These are phyloP conservation scores for Laticauda laticaudata DNA, from an alignment of 2,113 vertebrate genomes.

Conservation along the genomic window DNA sequence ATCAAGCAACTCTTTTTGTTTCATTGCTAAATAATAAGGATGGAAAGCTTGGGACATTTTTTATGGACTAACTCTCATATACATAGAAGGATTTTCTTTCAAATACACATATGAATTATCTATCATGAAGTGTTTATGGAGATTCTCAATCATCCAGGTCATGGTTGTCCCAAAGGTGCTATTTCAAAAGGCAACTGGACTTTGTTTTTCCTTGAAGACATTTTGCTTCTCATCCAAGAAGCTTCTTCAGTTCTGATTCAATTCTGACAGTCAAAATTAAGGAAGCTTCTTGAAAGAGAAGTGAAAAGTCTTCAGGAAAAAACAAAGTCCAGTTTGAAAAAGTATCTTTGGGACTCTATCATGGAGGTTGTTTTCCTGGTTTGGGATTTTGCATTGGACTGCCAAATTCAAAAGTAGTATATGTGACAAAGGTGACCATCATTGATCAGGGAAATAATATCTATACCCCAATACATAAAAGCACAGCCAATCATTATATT, in stretches of 20 bases:
- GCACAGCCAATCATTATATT: not conserved
- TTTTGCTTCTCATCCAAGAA: not conserved
- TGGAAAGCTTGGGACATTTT: not conserved
- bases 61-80: not conserved
- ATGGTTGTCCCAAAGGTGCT: not conserved
- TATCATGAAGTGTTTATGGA: not conserved
- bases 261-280: not conserved
- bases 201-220: not conserved
- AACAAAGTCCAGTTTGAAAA: not conserved
- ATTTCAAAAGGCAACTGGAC: not conserved
- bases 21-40: not conserved
- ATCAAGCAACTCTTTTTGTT: not conserved
- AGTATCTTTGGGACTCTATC: not conserved
- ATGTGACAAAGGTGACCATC: not conserved
- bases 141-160: not conserved
- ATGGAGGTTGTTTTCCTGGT: not conserved
- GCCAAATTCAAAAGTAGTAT: not conserved
- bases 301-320: not conserved
- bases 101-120: not conserved
- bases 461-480: not conserved
- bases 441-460: not conserved
- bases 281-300: not conserved
- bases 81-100: not conserved
- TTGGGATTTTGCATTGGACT: not conserved
- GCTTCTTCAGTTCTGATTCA: not conserved